These are phyloP conservation scores for Momotus momota DNA, from an alignment of 2,797 vertebrate genomes.

Conservation along the genomic window DNA sequence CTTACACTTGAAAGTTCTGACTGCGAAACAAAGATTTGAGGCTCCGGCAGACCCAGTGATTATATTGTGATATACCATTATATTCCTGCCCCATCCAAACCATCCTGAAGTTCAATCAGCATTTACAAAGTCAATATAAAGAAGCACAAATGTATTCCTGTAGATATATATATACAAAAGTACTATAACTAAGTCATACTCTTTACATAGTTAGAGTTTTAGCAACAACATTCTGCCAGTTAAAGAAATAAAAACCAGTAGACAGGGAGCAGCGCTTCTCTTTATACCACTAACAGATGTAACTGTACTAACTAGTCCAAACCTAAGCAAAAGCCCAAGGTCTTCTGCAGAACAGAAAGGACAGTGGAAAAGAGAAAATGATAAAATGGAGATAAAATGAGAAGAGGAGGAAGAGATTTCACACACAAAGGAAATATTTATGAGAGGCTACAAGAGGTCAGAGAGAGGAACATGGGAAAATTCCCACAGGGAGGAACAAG, in stretches of 20 bases:
- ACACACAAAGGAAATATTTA: not conserved
- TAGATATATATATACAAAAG: not conserved
- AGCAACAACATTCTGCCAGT: not conserved
- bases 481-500: not conserved
- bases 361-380: not conserved
- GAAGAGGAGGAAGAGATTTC: not conserved
- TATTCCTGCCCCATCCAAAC: not conserved
- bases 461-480: fast-evolving
- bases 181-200: not conserved
- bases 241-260: not conserved
- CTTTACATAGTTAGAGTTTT: not conserved
- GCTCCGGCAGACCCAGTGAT: not conserved
- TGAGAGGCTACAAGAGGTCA: fast-evolving
- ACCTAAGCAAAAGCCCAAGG: not conserved
- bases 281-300: not conserved
- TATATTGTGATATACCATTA: not conserved
- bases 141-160: not conserved
- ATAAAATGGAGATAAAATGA: not conserved
- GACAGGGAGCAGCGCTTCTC: not conserved
- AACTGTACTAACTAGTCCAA: not conserved
- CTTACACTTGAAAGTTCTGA: not conserved
- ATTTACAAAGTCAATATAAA: not conserved
- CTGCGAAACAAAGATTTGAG: not conserved
- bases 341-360: not conserved
- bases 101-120: not conserved